Evolutionary conservation across 1,140 invertebrate species (phyloP).

Genomic region (Teleogryllus occipitalis): DNA sequence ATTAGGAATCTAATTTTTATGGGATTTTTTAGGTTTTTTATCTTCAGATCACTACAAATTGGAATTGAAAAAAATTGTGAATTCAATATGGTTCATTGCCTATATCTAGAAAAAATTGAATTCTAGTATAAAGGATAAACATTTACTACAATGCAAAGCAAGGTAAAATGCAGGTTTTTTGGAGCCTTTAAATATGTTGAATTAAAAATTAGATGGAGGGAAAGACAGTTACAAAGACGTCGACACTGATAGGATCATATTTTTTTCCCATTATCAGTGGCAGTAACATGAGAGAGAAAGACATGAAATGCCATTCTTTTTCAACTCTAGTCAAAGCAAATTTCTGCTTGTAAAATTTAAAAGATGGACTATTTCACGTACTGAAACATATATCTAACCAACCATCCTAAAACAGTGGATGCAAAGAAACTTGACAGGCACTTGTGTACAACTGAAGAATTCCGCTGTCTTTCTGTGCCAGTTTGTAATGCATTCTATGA

Average conservation of each 20-base stretch:
- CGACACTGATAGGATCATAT: neutral
- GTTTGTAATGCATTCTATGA: neutral
- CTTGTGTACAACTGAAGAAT: neutral
- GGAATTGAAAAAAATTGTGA: too few relatives aligned
- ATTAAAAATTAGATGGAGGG: neutral
- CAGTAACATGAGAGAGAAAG: neutral
- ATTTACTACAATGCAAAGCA: too few relatives aligned
- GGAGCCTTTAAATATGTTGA: too few relatives aligned
- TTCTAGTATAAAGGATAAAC: too few relatives aligned
- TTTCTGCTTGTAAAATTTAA: neutral
- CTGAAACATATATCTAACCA: neutral
- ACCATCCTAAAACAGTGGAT: neutral
- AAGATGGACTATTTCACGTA: neutral
- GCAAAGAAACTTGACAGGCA: neutral
- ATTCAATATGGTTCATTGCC: too few relatives aligned
- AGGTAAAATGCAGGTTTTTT: too few relatives aligned
- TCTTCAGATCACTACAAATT: too few relatives aligned
- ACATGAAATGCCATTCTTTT: neutral
- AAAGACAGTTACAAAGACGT: neutral
- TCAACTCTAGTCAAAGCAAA: conserved; percentile 1
- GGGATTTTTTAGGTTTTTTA: too few relatives aligned
- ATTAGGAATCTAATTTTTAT: too few relatives aligned
- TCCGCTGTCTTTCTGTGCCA: neutral
- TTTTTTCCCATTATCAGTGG: neutral
- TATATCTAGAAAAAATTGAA: too few relatives aligned